Evolutionary conservation across 2,797 vertebrate species (phyloP).

Genomic region (Chelon auratus): DNA sequence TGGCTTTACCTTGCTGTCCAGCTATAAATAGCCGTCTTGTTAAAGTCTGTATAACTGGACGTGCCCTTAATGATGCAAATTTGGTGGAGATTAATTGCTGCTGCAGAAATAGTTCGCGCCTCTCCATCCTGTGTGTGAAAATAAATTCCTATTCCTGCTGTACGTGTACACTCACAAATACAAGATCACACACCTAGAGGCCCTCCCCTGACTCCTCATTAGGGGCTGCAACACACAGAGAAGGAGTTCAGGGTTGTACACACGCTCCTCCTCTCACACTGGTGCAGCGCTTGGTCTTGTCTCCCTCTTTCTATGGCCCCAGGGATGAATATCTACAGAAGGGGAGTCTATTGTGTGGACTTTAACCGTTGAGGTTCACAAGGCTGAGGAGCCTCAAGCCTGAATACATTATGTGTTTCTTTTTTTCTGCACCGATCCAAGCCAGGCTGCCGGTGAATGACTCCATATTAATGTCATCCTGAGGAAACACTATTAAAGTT

Average conservation of each 20-base stretch:
- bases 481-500: slow-evolving; percentile 58
- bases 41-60: background rate
- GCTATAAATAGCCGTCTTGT: slow-evolving; percentile 24
- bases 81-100: slow-evolving; percentile 42
- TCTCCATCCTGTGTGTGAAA: slow-evolving; percentile 51
- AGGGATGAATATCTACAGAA: slow-evolving; percentile 69
- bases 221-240: slow-evolving; percentile 45
- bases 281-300: slow-evolving; percentile 39
- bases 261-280: slow-evolving; percentile 32
- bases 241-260: slow-evolving; percentile 58
- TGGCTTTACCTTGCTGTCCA: background rate
- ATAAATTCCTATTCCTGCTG: slow-evolving; percentile 35
- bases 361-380: slow-evolving; percentile 53
- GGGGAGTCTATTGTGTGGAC: slow-evolving; percentile 64
- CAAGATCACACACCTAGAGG: slow-evolving; percentile 24
- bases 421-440: slow-evolving; percentile 38
- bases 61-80: slow-evolving; percentile 12
- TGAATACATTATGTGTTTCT: slow-evolving; percentile 69
- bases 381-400: slow-evolving; percentile 60
- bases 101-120: slow-evolving; percentile 26
- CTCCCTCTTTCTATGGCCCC: slow-evolving; percentile 50
- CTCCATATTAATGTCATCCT: slow-evolving; percentile 37
- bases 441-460: slow-evolving; percentile 17
- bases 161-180: slow-evolving; percentile 10
- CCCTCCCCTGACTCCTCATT: slow-evolving; percentile 74